Base-by-base conservation (phyloP, 2,888 invertebrate genomes). In the Drosophila heteroneura region DNA sequence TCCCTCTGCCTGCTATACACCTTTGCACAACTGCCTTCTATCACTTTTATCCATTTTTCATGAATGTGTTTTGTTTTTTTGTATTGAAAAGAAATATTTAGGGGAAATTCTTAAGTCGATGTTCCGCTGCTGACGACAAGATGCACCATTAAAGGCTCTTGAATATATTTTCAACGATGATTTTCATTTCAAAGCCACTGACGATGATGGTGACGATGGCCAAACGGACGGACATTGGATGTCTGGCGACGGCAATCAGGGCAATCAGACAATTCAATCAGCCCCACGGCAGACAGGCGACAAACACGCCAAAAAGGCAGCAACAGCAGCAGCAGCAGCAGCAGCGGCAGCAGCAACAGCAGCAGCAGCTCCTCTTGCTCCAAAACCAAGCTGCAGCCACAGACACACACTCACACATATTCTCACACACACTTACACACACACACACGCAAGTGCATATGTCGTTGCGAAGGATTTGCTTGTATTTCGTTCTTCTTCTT, bases 231-330 rank as follows among this genome's bases (percentile, higher is more conserved):
- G 53, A 59, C 58, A 58, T 74, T 70, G 62, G 66, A 73, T 66
- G 82, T 83, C 85, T 85, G 83, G 70, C 75, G 76, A 81, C 82
- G 74, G 82, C 85, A 87, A 85, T 85, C 87, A 83, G 83, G 73
- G 83, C 83, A 87, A 85, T 85, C 85, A 83, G 83, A 85, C 83
- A 83, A 87, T 85, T 85, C 85, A 85, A 87, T 85, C 87, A 87
- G 75, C 74, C 76, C 64, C 76, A 52, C 76, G 69, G 75, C n/a
- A 7, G 26, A 19, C 26, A 78, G 14, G n/a, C 10, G 10, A 28
- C 54, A 26, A 10, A 56, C 16, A 22, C 70, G 62, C 52, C 63
- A 33, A 53, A 60, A 67, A 52, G 60, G 69, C 69, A 62, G 59
- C 35, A 28, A n/a, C 14, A 33, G n/a, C 33, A 35, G 12, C 12